Evolutionary conservation across 2,888 invertebrate species (phyloP), one percentile per base, ranked within the genome.

Genomic region (Hartigia nigra): DNA sequence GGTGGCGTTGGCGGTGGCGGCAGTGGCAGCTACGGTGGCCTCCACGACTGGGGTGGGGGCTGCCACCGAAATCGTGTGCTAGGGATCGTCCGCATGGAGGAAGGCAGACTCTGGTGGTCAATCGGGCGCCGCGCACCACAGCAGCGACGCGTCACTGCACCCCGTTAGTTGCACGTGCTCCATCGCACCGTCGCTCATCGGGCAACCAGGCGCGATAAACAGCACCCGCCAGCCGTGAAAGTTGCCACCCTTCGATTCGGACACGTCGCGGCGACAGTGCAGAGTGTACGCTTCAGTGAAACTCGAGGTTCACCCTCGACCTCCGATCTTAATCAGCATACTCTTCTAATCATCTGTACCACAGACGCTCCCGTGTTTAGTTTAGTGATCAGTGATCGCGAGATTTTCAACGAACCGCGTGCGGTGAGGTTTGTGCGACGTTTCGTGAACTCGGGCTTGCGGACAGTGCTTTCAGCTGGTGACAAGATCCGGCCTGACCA

Each of bases 401-500:
- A 23, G 37, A n/a, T 76, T 31, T 69, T 14, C 32, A 14, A 55
- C 55, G 37, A 32, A 31, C 32, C 32, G n/a, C 31, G 31, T 74
- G 31, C 36, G 5, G 11, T 14, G 12, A 12, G 76, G 76, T 36
- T 74, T 36, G 32, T 35, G 55, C 70, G 31, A 31, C 35, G 70
- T 76, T 70, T 74, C 72, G 72, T 72, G 72, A 72, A 32, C 72
- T 31, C 72, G 72, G 32, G 72, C 72, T 72, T 85, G 88, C 87
- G 88, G 89, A 86, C 89, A 87, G 91, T 91, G 88, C 85, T 91
- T 90, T 86, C 86, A 87, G 87, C 87, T 88, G 88, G 90, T 90
- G 90, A 88, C 88, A 86, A 90, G 88, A 91, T 89, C 91, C 91
- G 91, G 91, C 91, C 91, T 90, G 91, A 91, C 90, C 91, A 91